Percentiles rank a stretch among this genome's conserved stretches.
Conservation (phyloP, 2,797 vertebrate genomes). For the Heterohyrax brucei region DNA sequence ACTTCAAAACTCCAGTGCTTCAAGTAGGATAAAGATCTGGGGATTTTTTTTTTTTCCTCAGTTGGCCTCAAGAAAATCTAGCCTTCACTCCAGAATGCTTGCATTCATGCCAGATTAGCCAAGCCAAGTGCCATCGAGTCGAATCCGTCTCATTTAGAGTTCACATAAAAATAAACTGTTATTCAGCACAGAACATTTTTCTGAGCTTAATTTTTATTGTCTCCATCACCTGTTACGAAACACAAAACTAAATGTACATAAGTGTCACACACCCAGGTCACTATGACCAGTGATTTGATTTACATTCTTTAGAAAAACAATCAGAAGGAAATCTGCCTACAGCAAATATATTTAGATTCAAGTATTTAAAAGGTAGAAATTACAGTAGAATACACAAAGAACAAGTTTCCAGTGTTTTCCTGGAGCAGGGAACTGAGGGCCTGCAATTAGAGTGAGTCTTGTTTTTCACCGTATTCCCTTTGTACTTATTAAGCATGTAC, state of each 20-base stretch:
- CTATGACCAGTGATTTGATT: conserved; percentile 58
- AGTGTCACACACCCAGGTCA: neutral
- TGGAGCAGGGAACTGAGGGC: neutral
- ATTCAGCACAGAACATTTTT: conserved; percentile 24
- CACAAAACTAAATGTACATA: neutral
- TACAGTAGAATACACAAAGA: neutral
- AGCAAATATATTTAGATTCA: neutral
- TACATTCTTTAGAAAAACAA: conserved; percentile 32
- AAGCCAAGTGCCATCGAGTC: no score
- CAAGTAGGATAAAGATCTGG: neutral
- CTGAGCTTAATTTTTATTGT: conserved; percentile 18
- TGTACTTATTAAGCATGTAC: neutral
- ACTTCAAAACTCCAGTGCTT: neutral
- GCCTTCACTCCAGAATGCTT: conserved; percentile 31
- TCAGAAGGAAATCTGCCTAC: neutral
- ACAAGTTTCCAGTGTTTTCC: neutral
- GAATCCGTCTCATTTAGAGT: no score
- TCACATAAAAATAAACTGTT: conserved; percentile 36
- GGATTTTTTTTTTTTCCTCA: neutral
- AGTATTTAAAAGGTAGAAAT: neutral
- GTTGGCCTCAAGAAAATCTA: neutral
- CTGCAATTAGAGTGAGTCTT: neutral
- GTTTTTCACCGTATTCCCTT: neutral
- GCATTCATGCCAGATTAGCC: neutral
- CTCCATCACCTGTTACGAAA: conserved; percentile 65